Evolutionary conservation across 2,888 invertebrate genomes (phyloP).

Genomic region (Rhimphoctona megacephalus): DNA sequence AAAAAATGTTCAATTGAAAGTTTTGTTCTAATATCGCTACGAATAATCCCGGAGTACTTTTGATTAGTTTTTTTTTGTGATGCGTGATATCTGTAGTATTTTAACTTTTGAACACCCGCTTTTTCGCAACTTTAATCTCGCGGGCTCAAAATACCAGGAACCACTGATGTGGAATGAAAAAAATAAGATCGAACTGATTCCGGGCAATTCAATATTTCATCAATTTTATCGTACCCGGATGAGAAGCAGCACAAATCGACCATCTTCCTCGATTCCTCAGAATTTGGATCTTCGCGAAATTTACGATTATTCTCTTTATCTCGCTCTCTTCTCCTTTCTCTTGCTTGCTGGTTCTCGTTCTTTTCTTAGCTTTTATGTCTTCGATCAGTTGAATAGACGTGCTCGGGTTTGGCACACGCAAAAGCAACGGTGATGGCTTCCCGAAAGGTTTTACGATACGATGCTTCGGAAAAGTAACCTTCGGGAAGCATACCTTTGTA

Average conservation of each 20-base stretch:
- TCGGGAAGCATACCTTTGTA: too few species aligned
- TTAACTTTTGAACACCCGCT: too few species aligned
- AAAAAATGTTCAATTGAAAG: slow-evolving; percentile 19
- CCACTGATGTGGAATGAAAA: neutral
- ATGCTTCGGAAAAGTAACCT: slow-evolving; percentile 46
- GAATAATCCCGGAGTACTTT: slow-evolving; percentile 2
- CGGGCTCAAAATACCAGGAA: neutral
- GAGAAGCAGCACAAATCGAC: slow-evolving; percentile 15
- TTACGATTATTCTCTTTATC: slow-evolving; percentile 62
- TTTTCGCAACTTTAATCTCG: neutral
- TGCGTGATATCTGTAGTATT: neutral
- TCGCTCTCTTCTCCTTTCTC: neutral
- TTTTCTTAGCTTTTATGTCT: slow-evolving; percentile 62
- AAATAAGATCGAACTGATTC: slow-evolving; percentile 6
- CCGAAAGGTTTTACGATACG: slow-evolving; percentile 64
- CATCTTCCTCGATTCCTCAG: slow-evolving; percentile 21
- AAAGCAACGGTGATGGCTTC: slow-evolving; percentile 42
- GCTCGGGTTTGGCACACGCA: slow-evolving; percentile 58
- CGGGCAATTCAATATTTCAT: slow-evolving; percentile 45
- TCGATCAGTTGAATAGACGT: slow-evolving; percentile 63
- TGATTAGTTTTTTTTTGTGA: neutral
- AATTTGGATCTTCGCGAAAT: slow-evolving; percentile 58
- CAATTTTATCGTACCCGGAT: slow-evolving; percentile 49
- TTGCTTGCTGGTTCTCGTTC: neutral
- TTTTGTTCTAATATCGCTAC: neutral